Conservation (phyloP, 2,888 invertebrate genomes). For the Capitulum mitella region DNA sequence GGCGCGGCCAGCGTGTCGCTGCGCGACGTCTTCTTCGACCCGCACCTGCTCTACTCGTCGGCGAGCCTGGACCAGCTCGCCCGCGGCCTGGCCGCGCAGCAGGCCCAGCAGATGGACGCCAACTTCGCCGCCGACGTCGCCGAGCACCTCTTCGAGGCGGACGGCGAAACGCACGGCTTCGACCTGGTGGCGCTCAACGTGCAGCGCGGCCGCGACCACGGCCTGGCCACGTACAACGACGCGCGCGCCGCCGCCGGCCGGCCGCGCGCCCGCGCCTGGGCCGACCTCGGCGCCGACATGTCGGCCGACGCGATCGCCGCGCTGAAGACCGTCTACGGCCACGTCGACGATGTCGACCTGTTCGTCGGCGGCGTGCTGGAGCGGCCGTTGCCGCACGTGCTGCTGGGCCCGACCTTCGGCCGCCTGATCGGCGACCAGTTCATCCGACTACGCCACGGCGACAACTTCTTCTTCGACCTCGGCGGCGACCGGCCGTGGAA, state of each 20-base stretch:
- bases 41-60: not conserved
- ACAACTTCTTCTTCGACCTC: conserved; percentile 30
- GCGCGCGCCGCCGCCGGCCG: conserved; percentile 38
- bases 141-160: not conserved
- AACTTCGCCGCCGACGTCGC: conserved; percentile 20
- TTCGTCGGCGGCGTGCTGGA: conserved; percentile 76
- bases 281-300: conserved; percentile 46
- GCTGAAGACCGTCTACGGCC: conserved; percentile 58
- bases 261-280: conserved; percentile 44
- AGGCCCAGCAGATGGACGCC: not conserved
- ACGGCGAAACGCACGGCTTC: conserved; percentile 40
- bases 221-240: conserved; percentile 37
- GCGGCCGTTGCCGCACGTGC: conserved; percentile 64
- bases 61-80: not conserved
- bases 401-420: conserved; percentile 77
- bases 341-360: conserved; percentile 69
- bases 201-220: conserved; percentile 53
- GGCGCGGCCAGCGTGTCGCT: not conserved
- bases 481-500: not conserved
- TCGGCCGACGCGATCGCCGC: conserved; percentile 53
- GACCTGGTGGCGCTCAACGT: conserved; percentile 51
- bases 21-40: not conserved
- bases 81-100: not conserved
- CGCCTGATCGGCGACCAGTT: conserved; percentile 78
- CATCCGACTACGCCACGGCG: conserved; percentile 28